phyloP scores from a whole-genome alignment of 2,888 invertebrate species.

The Cheilosia variabilis region DNA sequence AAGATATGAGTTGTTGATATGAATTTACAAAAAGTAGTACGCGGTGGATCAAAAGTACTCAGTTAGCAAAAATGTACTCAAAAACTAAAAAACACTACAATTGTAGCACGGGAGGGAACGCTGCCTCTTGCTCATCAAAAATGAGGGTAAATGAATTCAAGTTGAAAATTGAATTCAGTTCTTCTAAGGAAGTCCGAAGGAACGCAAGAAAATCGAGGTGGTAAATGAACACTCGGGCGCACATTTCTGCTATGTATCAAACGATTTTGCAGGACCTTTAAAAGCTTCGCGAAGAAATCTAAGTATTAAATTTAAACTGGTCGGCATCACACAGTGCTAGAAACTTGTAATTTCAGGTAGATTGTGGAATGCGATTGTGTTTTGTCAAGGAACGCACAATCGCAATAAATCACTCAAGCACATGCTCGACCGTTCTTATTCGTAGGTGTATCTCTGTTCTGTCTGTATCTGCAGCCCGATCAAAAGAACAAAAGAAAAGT shows the following conservation, averaged over 20 bases:
- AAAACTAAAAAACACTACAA: too few species aligned
- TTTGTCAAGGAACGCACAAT: not conserved
- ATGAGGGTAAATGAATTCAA: slow-evolving; percentile 52
- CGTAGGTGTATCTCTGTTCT: not conserved
- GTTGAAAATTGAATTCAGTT: slow-evolving; percentile 53
- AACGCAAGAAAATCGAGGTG: not conserved
- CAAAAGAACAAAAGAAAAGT: not conserved
- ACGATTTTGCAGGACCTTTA: not conserved
- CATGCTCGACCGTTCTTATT: not conserved
- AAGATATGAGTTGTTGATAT: too few species aligned
- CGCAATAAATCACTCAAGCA: not conserved
- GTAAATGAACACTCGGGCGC: slow-evolving; percentile 11
- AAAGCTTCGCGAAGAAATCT: not conserved
- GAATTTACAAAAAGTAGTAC: too few species aligned
- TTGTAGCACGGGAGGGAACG: too few species aligned
- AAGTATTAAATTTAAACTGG: slow-evolving; percentile 31
- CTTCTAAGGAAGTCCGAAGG: not conserved
- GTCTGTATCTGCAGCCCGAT: not conserved
- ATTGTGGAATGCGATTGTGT: slow-evolving; percentile 1
- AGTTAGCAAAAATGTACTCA: too few species aligned
- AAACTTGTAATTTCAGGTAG: slow-evolving; percentile 16
- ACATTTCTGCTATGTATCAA: slow-evolving; percentile 6
- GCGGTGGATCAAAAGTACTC: too few species aligned
- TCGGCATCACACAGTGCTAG: not conserved
- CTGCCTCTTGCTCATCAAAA: not conserved